Evolutionary conservation across 2,113 vertebrate genomes (phyloP).

Genomic region (Hassar affinis): DNA sequence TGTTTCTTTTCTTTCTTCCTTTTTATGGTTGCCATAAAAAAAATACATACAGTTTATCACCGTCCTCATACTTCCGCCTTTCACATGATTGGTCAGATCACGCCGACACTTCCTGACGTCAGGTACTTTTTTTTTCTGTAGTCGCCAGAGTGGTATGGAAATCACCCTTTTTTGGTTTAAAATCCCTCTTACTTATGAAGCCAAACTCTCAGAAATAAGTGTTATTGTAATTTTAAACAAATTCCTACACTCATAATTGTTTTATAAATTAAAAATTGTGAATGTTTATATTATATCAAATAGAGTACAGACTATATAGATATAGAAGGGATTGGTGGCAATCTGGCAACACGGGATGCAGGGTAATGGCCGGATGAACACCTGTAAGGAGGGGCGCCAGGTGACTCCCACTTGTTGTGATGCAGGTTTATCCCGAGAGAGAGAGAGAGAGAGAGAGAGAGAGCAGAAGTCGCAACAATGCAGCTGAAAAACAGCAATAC

Average conservation of each 20-base stretch:
- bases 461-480: constrained; percentile 14
- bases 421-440: constrained; percentile 29
- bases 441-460: constrained; percentile 2
- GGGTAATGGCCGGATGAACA: not conserved
- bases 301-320: too few species aligned
- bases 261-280: not conserved
- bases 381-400: constrained; percentile 44
- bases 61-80: not conserved
- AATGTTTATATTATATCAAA: not conserved
- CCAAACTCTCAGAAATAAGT: not conserved
- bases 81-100: not conserved
- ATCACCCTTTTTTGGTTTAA: not conserved
- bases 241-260: not conserved
- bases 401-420: constrained; percentile 54
- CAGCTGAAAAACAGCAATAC: not conserved
- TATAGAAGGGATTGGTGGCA: too few species aligned
- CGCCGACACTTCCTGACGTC: not conserved
- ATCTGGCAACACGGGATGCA: constrained; percentile 4
- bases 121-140: too few species aligned
- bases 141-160: not conserved
- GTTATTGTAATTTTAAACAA: not conserved
- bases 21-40: not conserved
- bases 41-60: not conserved
- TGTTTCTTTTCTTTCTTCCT: not conserved
- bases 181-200: not conserved